Base-by-base conservation (phyloP, 2,113 vertebrate genomes). In the Pelusios castaneus region DNA sequence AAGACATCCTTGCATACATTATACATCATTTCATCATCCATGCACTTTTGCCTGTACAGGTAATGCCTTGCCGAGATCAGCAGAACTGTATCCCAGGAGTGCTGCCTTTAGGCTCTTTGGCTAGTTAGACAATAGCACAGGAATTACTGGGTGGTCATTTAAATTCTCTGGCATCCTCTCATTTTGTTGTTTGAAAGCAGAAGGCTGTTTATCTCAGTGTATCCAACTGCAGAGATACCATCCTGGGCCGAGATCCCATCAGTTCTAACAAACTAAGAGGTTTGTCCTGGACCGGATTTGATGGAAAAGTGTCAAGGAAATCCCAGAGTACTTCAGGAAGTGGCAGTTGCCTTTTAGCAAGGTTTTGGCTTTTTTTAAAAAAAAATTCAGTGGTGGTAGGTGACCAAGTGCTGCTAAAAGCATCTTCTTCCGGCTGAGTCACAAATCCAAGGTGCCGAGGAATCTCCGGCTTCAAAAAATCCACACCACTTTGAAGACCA, bases 1-100 rank as follows among this genome's bases (percentile, higher is more conserved):
- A 70, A 38, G 5, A 6, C 17, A 9, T 16, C 1, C 10, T 16
- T 67, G 60, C 17, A 16, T 34, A 19, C 34, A 67, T 67, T 34
- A 67, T 19, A 19, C 16, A 70, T 19, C 34, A 38, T 70, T 70
- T 70, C 63, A 38, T 4, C 5, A 10, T 70, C n/a, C 63, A 70
- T 5, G 34, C 17, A 8, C 63, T 70, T 70, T n/a, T 19, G 60
- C 60, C 60, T 8, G 31, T 31, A 31, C 7, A 14, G 16, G 60
- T n/a, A 63, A 17, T 34, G 19, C 63, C 60, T 67, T 17, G 14
- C 8, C 4, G 60, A 17, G 31, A 4, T 70, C 34, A n/a, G n/a
- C 58, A 34, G 12, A 14, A 16, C 58, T 8, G 34, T n/a, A 10
- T 5, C 17, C n/a, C 9, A 1, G 1, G n/a, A 19, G 58, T 10